Evolutionary conservation across 2,113 vertebrate genomes (phyloP).

Genomic region (Syngnathoides biaculeatus): DNA sequence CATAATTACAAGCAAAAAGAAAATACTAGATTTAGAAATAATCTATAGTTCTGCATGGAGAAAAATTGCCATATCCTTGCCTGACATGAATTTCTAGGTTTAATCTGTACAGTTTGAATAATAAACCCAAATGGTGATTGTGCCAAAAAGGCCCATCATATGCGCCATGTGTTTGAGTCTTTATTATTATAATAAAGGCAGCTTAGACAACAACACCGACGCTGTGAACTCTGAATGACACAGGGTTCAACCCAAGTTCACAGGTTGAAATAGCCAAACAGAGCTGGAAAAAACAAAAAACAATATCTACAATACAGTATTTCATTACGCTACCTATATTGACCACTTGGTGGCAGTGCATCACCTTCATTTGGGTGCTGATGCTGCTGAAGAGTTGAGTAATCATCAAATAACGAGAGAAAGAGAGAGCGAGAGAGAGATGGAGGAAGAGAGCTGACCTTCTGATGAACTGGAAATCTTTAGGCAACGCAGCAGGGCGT

Average conservation of each 20-base stretch:
- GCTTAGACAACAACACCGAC: constrained; percentile 58
- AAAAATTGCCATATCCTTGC: neutral
- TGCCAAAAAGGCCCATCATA: constrained; percentile 17
- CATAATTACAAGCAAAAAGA: neutral
- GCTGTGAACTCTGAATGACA: constrained; percentile 60
- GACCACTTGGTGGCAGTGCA: constrained; percentile 60
- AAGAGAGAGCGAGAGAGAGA: constrained; percentile 40
- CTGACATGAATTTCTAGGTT: neutral
- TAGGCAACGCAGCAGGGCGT: constrained; percentile 60
- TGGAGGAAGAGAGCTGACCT: constrained; percentile 67
- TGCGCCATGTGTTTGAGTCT: constrained; percentile 33
- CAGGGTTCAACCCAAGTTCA: constrained; percentile 54
- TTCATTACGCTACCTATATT: neutral
- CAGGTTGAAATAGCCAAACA: constrained; percentile 49
- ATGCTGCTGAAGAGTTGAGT: constrained; percentile 19
- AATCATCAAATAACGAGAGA: constrained; percentile 47
- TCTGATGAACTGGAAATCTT: constrained; percentile 73
- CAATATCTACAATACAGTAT: no score
- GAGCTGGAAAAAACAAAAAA: constrained; percentile 17
- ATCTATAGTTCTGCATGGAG: neutral
- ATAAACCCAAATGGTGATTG: constrained; percentile 1
- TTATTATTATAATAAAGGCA: constrained; percentile 46
- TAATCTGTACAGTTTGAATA: no score
- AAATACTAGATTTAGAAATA: neutral
- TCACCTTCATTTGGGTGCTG: constrained; percentile 20